These are phyloP conservation scores for Phyto melanocephala DNA, from an alignment of 2,888 invertebrate species.

Conservation along the genomic window DNA sequence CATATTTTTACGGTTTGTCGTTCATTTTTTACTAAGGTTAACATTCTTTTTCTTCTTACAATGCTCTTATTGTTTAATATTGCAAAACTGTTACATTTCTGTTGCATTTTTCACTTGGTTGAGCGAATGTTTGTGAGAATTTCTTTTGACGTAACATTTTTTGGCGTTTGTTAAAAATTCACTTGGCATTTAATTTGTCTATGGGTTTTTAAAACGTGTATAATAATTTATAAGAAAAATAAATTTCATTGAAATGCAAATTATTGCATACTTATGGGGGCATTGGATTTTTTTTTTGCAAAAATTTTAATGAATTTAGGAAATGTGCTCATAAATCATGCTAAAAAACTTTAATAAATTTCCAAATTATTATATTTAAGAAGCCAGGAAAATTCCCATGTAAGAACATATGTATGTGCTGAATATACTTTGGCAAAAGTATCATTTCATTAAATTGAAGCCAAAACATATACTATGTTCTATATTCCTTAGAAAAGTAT, in stretches of 20 bases:
- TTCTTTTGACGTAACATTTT: neutral
- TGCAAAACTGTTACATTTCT: neutral
- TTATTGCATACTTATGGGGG: conserved; percentile 6
- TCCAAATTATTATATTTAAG: too few relatives aligned
- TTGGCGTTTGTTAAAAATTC: neutral
- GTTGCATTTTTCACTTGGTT: conserved; percentile 1
- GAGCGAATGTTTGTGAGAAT: neutral
- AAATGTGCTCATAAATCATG: too few relatives aligned
- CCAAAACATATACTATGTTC: too few relatives aligned
- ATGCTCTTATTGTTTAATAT: neutral
- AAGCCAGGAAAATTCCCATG: too few relatives aligned
- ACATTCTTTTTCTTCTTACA: neutral
- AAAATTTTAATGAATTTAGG: too few relatives aligned
- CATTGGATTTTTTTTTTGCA: neutral
- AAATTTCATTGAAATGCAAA: neutral
- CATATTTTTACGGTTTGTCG: neutral
- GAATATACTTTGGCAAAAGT: too few relatives aligned
- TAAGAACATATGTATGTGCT: too few relatives aligned
- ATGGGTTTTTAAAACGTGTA: neutral
- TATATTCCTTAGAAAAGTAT: too few relatives aligned
- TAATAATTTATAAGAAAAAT: conserved; percentile 1
- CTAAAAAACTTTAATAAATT: too few relatives aligned
- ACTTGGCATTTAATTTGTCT: conserved; percentile 7
- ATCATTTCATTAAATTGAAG: too few relatives aligned
- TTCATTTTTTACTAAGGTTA: conserved; percentile 2